Percentiles rank a stretch among this genome's conserved stretches.
These are phyloP conservation scores for Drosophila bifasciata DNA, from an alignment of 1,140 invertebrate genomes.

Conservation along the genomic window DNA sequence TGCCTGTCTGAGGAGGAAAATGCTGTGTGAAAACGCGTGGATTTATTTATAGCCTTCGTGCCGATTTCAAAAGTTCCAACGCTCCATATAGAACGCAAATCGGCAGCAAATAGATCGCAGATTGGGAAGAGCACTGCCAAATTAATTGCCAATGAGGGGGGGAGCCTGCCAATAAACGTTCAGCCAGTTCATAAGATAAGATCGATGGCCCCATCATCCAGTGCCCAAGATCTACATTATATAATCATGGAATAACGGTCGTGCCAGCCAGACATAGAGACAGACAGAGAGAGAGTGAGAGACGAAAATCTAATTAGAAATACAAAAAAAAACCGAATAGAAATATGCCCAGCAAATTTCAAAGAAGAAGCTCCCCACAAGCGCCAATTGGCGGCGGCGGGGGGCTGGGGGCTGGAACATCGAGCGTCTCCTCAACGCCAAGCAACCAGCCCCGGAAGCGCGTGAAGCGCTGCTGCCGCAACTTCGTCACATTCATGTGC, in stretches of 20 bases:
- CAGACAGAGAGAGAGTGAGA: not conserved
- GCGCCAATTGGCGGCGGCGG: constrained; percentile 16
- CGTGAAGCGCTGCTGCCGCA: constrained; percentile 89
- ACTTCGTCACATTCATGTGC: constrained; percentile 95
- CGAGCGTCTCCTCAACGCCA: constrained; percentile 86
- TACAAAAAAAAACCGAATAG: constrained; percentile 1
- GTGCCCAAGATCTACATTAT: constrained; percentile 19
- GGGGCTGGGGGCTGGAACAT: constrained; percentile 15
- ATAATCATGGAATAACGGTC: constrained; percentile 27
- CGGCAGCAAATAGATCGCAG: constrained; percentile 1
- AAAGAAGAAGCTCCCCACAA: constrained; percentile 65
- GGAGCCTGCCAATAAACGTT: constrained; percentile 10
- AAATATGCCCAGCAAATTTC: constrained; percentile 74
- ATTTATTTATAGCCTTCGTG: constrained; percentile 50
- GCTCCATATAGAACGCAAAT: constrained; percentile 29
- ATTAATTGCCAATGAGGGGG: constrained; percentile 30
- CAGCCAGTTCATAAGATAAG: constrained; percentile 4
- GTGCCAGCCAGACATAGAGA: not conserved
- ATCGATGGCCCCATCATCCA: constrained; percentile 10
- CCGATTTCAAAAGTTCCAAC: constrained; percentile 35
- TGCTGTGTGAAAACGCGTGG: constrained; percentile 39
- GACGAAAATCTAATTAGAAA: not conserved
- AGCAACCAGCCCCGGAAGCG: constrained; percentile 88
- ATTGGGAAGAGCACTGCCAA: constrained; percentile 32
- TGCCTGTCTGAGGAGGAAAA: constrained; percentile 52